These are phyloP conservation scores for Parapsyche elsis DNA, from an alignment of 1,140 invertebrate species.

Conservation along the genomic window DNA sequence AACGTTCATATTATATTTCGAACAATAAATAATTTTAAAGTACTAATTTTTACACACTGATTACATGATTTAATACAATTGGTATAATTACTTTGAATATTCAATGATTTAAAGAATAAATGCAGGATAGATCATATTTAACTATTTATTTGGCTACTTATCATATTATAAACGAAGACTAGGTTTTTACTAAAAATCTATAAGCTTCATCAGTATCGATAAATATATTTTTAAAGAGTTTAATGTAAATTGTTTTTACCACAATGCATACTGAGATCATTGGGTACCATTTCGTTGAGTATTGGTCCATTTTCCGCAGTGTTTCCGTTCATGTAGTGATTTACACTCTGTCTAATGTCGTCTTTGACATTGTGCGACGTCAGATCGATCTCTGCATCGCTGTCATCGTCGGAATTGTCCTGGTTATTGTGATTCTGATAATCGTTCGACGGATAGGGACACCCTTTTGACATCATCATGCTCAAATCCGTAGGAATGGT, in stretches of 20 bases:
- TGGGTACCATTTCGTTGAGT: constrained; percentile 64
- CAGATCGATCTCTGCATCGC: constrained; percentile 66
- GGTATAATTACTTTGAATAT: too few species aligned
- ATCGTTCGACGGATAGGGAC: constrained; percentile 57
- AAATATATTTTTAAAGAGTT: neutral
- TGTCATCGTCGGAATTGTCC: constrained; percentile 61
- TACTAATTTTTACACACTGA: too few species aligned
- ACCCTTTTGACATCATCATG: constrained; percentile 59
- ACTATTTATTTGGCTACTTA: too few species aligned
- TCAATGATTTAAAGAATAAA: too few species aligned
- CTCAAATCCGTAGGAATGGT: constrained; percentile 62
- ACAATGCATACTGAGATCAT: constrained; percentile 64
- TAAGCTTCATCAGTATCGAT: too few species aligned
- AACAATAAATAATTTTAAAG: too few species aligned
- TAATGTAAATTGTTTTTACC: constrained; percentile 36
- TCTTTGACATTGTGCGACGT: constrained; percentile 66
- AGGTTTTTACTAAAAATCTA: too few species aligned
- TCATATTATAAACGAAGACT: too few species aligned
- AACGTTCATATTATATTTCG: too few species aligned
- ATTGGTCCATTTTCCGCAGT: constrained; percentile 51
- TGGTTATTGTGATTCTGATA: constrained; percentile 62
- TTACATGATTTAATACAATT: too few species aligned
- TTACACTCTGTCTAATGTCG: constrained; percentile 58
- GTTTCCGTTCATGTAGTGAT: constrained; percentile 1
- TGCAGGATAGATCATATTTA: too few species aligned